Percentiles rank a stretch among this genome's conserved stretches.
phyloP scores from a whole-genome alignment of 2,888 invertebrate species.

The Hydraecia micacea region DNA sequence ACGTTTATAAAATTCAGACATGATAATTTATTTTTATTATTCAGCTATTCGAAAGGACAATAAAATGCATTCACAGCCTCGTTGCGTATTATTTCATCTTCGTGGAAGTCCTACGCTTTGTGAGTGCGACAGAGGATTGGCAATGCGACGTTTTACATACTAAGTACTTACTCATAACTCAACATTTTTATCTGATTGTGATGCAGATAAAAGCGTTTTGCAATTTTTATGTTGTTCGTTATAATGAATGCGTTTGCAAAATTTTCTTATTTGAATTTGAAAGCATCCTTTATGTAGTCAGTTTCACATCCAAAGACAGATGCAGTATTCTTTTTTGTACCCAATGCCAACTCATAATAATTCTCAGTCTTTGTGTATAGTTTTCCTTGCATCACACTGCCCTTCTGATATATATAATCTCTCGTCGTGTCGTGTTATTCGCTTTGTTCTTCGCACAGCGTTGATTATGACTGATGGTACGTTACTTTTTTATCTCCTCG shows the following conservation, averaged over 20 bases:
- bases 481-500: conserved; percentile 57
- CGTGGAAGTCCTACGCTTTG: conserved; percentile 45
- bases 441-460: conserved; percentile 64
- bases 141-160: conserved; percentile 46
- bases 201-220: conserved; percentile 39
- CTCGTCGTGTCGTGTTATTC: conserved; percentile 66
- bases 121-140: conserved; percentile 15
- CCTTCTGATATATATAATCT: conserved; percentile 44
- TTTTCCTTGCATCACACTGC: conserved; percentile 38
- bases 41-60: conserved; percentile 7
- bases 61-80: conserved; percentile 26
- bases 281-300: conserved; percentile 33
- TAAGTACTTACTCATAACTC: conserved; percentile 41
- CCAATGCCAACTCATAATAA: conserved; percentile 11
- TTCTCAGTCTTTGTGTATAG: conserved; percentile 11
- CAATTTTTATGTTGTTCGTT: conserved; percentile 22
- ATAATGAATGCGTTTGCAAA: conserved; percentile 18
- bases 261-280: conserved; percentile 26
- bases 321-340: conserved; percentile 7
- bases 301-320: conserved; percentile 13
- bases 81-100: conserved; percentile 39
- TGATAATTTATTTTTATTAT: background rate
- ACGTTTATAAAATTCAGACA: background rate
- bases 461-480: conserved; percentile 61
- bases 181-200: conserved; percentile 43